Evolutionary conservation across 2,888 invertebrate species (phyloP), one percentile per base, ranked within the genome.

Genomic region (Mactromeris polynyma): DNA sequence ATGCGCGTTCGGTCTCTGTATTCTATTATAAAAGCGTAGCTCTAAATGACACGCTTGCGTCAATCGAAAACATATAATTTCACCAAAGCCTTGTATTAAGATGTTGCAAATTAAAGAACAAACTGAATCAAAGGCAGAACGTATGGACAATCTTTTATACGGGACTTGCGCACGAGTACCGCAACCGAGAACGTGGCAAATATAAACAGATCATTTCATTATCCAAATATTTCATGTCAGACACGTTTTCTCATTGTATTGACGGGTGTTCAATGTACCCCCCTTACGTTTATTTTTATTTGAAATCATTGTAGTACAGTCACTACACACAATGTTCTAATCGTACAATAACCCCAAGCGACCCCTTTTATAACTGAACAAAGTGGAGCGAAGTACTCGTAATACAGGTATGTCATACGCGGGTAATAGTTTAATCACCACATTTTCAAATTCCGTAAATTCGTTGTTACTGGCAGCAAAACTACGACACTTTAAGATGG

Each of bases 21-120:
- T 73, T 31, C 9, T 36, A 26, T 73, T 33, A 19, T 33, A 36
- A 73, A 73, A 73, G 9, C 36, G 36, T 33, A 73, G 73, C 21
- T 33, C 33, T 9, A 73, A 73, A 73, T 73, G 73, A 73, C 73
- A 73, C 36, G 21, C 73, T 73, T 36, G 17, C 26, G 36, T 19
- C 73, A 73, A 73, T 17, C 19, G 33, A 33, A 33, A 73, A 73
- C 73, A 33, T 73, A 73, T 73, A 73, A 73, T 73, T 73, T 73
- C 17, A 17, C 19, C 17, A 73, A 33, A 73, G 33, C 31, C 73
- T 19, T 33, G 36, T 36, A 73, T 73, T 33, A 36, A 73, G 2
- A 73, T 73, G 19, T 73, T 33, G 36, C 31, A 26, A 26, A 73
- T 73, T 73, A 73, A 73, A 73, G 73, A 36, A 73, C 73, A 4